These are phyloP conservation scores for Corythornis madagascariensis DNA, from an alignment of 2,113 vertebrate species.

Conservation along the genomic window DNA sequence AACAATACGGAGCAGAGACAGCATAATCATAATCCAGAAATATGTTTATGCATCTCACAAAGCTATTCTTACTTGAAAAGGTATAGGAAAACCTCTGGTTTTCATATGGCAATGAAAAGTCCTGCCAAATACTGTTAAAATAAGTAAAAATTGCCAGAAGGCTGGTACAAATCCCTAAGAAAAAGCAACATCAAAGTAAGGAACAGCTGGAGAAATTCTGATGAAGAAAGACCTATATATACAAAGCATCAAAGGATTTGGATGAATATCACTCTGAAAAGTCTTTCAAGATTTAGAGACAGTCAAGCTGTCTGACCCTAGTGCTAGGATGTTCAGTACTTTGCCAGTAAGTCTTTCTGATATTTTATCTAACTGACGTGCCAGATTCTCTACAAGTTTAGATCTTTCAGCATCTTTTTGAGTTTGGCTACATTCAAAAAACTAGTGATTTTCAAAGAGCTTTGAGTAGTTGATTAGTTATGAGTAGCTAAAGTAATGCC, in stretches of 20 bases:
- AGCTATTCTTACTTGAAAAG: not conserved
- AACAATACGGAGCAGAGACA: not conserved
- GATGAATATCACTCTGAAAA: conserved; percentile 52
- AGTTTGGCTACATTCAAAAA: not conserved
- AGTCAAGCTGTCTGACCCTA: conserved; percentile 52
- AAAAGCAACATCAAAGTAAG: conserved; percentile 34
- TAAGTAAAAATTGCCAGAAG: conserved; percentile 23
- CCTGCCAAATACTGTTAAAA: not conserved
- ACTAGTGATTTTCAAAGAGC: not conserved
- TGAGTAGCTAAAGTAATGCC: not conserved
- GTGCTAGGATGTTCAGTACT: conserved; percentile 33
- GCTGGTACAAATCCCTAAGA: conserved; percentile 14
- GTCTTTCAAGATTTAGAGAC: conserved; percentile 52
- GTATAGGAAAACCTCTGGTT: not conserved
- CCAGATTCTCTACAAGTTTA: not conserved
- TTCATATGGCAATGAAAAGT: not conserved
- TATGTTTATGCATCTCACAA: not conserved
- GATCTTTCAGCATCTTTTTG: not conserved
- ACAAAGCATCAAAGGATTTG: conserved; percentile 42
- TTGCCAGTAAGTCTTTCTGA: conserved; percentile 23
- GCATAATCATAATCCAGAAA: not conserved
- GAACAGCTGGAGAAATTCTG: not conserved
- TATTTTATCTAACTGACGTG: conserved; percentile 24
- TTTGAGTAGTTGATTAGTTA: conserved; percentile 29
- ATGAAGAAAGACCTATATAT: conserved; percentile 3